Percentiles rank a stretch among this genome's conserved stretches.
phyloP scores from a whole-genome alignment of 2,888 invertebrate species.

The Aphidoletes aphidimyza region DNA sequence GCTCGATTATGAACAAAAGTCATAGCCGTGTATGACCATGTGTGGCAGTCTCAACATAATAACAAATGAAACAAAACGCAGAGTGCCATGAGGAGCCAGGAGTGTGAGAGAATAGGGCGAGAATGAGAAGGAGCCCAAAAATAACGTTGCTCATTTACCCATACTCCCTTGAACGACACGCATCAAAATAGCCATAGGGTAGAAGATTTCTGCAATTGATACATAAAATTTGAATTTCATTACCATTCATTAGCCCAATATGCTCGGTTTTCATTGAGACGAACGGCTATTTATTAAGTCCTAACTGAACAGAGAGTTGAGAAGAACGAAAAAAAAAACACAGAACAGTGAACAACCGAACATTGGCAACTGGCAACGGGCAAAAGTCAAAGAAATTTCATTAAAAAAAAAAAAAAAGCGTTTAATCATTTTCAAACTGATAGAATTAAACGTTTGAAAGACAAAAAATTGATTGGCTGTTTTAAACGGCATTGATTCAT shows the following conservation, averaged over 20 bases:
- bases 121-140: neutral
- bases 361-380: no score
- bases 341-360: neutral
- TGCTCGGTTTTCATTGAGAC: conserved; percentile 1
- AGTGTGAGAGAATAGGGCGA: neutral
- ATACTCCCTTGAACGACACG: conserved; percentile 28
- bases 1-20: neutral
- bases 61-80: no score
- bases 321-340: no score
- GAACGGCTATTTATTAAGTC: neutral
- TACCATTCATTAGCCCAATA: conserved; percentile 67
- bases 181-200: conserved; percentile 53
- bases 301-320: neutral
- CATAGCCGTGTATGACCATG: neutral
- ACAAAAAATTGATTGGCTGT: no score
- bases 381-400: no score
- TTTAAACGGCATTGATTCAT: no score
- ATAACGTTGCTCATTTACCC: neutral
- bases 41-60: no score
- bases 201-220: conserved; percentile 63
- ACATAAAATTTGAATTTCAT: conserved; percentile 66
- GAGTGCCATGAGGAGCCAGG: no score
- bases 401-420: neutral
- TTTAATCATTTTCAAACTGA: neutral
- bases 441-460: no score